Conservation (phyloP, 2,797 vertebrate genomes). For the Mormyrops attenuatus region DNA sequence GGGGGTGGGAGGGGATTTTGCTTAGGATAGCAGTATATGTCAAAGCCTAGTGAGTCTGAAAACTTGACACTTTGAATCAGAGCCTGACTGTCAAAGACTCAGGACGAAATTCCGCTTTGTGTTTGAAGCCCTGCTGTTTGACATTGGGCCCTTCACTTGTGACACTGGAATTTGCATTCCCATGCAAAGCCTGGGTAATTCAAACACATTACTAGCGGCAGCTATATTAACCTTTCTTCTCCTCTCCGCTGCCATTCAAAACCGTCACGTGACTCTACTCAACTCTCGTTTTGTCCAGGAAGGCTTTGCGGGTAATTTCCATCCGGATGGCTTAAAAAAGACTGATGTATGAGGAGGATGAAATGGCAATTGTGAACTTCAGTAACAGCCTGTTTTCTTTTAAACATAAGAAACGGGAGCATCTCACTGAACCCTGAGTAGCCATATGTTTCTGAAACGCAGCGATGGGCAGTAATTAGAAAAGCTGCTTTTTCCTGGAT, state of each 20-base stretch:
- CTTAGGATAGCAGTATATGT: conserved; percentile 59
- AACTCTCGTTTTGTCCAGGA: conserved; percentile 38
- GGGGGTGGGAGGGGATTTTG: conserved; percentile 42
- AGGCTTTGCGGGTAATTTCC: conserved; percentile 22
- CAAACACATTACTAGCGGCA: conserved; percentile 35
- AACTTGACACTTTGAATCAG: conserved; percentile 54
- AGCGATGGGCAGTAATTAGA: conserved; percentile 10
- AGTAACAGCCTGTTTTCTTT: neutral
- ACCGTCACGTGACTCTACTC: conserved; percentile 19
- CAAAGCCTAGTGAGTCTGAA: conserved; percentile 48
- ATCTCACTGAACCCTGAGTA: conserved; percentile 6
- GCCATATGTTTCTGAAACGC: conserved; percentile 1
- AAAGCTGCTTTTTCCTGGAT: conserved; percentile 21
- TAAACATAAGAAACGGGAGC: neutral
- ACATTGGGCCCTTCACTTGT: conserved; percentile 48
- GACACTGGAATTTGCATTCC: conserved; percentile 51
- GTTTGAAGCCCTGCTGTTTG: conserved; percentile 58
- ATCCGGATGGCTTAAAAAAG: neutral
- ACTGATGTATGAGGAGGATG: neutral
- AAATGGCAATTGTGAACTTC: neutral
- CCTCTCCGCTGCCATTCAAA: neutral
- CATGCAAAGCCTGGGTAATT: conserved; percentile 49
- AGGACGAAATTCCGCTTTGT: conserved; percentile 43
- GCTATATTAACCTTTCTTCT: conserved; percentile 5
- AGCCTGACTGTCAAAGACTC: conserved; percentile 53